Base-by-base conservation (phyloP, 2,797 vertebrate genomes). In the Rhinophrynus dorsalis region DNA sequence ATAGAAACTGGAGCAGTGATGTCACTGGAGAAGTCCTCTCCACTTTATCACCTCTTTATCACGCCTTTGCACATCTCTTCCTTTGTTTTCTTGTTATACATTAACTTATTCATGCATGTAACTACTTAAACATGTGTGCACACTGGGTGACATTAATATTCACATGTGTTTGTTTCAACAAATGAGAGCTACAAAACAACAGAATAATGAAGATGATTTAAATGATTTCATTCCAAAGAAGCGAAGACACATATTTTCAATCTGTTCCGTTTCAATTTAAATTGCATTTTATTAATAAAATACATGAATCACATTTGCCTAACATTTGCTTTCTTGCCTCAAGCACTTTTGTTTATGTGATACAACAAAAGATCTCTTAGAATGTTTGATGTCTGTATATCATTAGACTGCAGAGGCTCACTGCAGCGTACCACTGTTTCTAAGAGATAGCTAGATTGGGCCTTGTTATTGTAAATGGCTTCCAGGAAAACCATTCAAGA, bases 241-340 rank as follows among this genome's bases (percentile, higher is more conserved):
- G 18, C 12, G 26, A 48, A 68, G 18, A 42, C 6, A n/a, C n/a
- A n/a, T 24, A 20, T 54, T 60, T 50, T 44, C 29, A 32, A 60
- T 44, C 27, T 33, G 37, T 27, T 54, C 62, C 24, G 44, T 44
- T 44, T 62, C 57, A 42, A 52, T 54, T 54, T 44, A 32, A 61
- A 45, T 70, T 40, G 58, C 75, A 45, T 74, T 37, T 61, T 80
- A 80, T 68, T 74, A 76, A 71, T 75, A 76, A 67, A 68, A 59
- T 20, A 21, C 32, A 38, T 58, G 64, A 77, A 21, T 57, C 69
- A 69, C 11, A 54, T 64, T 24, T 54, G 42, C 66, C 62, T 75
- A 74, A 52, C 18, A 9, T 47, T 23, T 76, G 76, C 55, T 69
- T 66, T 73, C 54, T 70, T 75, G 50, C 66, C 76, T 80, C 55